A percentile compares a stretch with the other conserved stretches of the same genome.
Evolutionary conservation across 2,113 vertebrate species (phyloP).

Genomic region (Hippocampus barbouri): DNA sequence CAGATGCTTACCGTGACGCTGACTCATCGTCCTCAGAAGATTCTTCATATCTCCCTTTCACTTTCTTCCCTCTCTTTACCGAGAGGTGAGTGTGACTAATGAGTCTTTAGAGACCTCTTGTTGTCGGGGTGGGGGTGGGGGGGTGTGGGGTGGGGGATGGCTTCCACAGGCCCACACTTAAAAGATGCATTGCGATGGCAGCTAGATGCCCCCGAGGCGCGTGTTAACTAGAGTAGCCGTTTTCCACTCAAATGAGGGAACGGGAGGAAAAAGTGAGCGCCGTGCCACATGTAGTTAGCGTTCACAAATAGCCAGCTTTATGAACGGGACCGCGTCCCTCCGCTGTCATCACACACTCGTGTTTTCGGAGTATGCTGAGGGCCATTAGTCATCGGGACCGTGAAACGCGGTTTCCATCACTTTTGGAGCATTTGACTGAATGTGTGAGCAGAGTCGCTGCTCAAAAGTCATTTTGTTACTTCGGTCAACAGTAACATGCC

Average conservation of each 20-base stretch:
- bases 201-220: conserved; percentile 61
- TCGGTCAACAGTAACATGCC: background rate
- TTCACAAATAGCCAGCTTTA: conserved; percentile 37
- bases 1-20: conserved; percentile 6
- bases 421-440: background rate
- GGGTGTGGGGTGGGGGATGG: conserved; percentile 21
- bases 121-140: conserved; percentile 47
- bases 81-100: conserved; percentile 69
- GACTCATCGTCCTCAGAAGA: conserved; percentile 22
- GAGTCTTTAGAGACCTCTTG: conserved; percentile 68
- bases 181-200: conserved; percentile 59
- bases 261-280: conserved; percentile 33
- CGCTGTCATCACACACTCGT: background rate
- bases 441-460: background rate
- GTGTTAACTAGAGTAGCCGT: conserved; percentile 67
- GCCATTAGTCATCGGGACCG: background rate
- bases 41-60: conserved; percentile 11
- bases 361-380: background rate
- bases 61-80: conserved; percentile 37
- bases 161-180: conserved; percentile 58
- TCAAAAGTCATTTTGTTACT: background rate
- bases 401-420: background rate
- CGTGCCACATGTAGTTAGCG: conserved; percentile 45
- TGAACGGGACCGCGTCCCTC: conserved; percentile 15
- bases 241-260: conserved; percentile 63